Base-by-base conservation (phyloP, 92 coral and sea anemone genomes). In the Porites lobata region DNA sequence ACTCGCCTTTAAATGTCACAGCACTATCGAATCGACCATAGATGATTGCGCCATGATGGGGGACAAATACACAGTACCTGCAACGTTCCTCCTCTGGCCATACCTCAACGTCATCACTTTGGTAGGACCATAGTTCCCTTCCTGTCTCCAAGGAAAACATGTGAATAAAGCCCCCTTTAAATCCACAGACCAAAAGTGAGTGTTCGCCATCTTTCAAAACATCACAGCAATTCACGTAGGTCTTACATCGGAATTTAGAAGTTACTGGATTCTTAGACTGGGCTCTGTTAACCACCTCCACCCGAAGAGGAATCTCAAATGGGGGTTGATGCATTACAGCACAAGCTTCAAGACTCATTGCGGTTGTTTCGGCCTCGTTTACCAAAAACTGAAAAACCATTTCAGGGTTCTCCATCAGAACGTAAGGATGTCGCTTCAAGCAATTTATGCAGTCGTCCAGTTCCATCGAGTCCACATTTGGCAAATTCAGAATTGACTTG, bases 101-200 rank as follows among this genome's bases (percentile, higher is more conserved):
- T n/a, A 72, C 85, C 8, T 90, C 89, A 52, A 90, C 82, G 17
- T 51, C 79, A 6, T 75, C 57, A 38, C 65, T 81, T 12, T 61
- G 65, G 50, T 50, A 73, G 18, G 58, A 62, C 96, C 96, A 93
- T 12, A 82, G 78, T 9, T 83, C 80, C 52, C 72, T 72, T 59
- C 94, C 96, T 14, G 92, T 93, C 65, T 90, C 84, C 51, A 90
- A 47, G 47, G 96, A 93, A 85, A 88, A 93, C 80, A 92, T 69
- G 20, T 74, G 73, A 80, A 90, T 62, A 1, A 78, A 62, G 18
- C 95, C 95, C 2, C 67, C 85, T 7, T 50, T 62, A 59, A 89
- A 93, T 7, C 94, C 92, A 81, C 94, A 91, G 17, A 87, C 92
- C 43, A 89, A 74, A 2, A 86, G 87, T 47, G 74, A 61, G 53